Evolutionary conservation across 1,140 invertebrate genomes (phyloP), one percentile per base, ranked within the genome.

Genomic region (Drosophila kurseongensis): DNA sequence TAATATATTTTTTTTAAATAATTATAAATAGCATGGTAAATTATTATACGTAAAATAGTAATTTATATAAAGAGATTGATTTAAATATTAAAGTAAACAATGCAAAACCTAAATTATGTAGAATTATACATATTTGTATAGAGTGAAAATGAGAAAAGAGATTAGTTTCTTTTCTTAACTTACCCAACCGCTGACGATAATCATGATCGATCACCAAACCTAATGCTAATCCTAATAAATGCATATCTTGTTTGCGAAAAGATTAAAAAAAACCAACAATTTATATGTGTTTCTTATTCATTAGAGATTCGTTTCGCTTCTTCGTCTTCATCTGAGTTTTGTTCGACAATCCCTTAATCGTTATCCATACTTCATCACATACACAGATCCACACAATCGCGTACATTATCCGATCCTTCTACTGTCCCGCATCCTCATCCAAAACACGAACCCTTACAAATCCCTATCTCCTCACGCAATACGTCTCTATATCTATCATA

Each of bases 241-340:
- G 67, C 61, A 75, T 84, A 78, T 88, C 73, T 88, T 88, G 80
- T 91, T 83, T 88, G 63, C 74, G 57, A 81, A 72, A 88, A 80
- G 73, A 89, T 88, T 91, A 88, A 91, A 91, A 83, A 79, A 48
- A 56, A 80, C 18, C 44, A 83, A 79, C 52, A 56, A 80, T 77
- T 67, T 83, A 60, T 58, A 88, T 81, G 83, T 84, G 69, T 91
- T 91, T 91, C 83, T 84, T 88, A 88, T 88, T 83, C 44, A 57
- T 59, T 59, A 48, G 51, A 75, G 18, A 62, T 63, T 38, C 29
- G 38, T 36, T 41, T 50, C 18, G 52, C 52, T n/a, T 36, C 27
- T 47, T 14, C 35, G 18, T 5, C 29, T 36, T 4, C 23, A 51
- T 41, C n/a, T 38, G 16, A 10, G 14, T n/a, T 66, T 36, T 13